Base-by-base conservation (phyloP, 2,113 vertebrate genomes). In the Podilymbus podiceps region DNA sequence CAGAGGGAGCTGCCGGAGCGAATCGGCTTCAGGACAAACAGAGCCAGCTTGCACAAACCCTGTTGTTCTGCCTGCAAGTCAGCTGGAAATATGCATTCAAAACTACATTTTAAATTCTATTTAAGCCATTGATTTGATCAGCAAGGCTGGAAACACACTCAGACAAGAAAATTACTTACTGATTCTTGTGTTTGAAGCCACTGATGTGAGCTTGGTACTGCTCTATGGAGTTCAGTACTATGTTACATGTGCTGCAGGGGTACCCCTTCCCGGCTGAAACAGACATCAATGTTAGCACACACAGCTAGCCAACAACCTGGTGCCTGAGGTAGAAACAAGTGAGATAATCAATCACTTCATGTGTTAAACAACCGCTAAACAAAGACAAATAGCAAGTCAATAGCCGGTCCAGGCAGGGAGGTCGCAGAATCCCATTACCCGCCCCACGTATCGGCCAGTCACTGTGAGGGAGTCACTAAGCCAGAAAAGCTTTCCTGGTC, bases 141-240 rank as follows among this genome's bases (percentile, higher is more conserved):
- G 62, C 0, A 2, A 91, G 55, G 66, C 68, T 85, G 81, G 63
- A 80, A 92, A 78, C 50, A 66, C 35, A 38, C 66, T 78, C 88
- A 82, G 89, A 86, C 12, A 55, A 88, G 77, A 91, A 84, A 2
- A 7, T 94, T 97, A 99, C 99, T 98, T 98, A 99, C 99, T 99
- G 99, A 97, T 99, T 99, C 98, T 99, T 99, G 97, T 99, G 99
- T 98, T 99, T 99, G 98, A 99, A 98, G 72, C 99, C 99, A 40
- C 99, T 99, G 98, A 99, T 98, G 83, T 99, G 99, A 96, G 99
- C 99, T 96, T 99, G 99, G 98, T 99, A 99, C 97, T 99, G 99
- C 82, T 99, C 99, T 98, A 99, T 99, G 47, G 99, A 99, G 98
- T 99, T 99, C 73, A 99, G 98, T 59, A 99, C 98, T 83, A 99